Conservation (phyloP, 2,797 vertebrate species). For the Sebastiscus tertius region DNA sequence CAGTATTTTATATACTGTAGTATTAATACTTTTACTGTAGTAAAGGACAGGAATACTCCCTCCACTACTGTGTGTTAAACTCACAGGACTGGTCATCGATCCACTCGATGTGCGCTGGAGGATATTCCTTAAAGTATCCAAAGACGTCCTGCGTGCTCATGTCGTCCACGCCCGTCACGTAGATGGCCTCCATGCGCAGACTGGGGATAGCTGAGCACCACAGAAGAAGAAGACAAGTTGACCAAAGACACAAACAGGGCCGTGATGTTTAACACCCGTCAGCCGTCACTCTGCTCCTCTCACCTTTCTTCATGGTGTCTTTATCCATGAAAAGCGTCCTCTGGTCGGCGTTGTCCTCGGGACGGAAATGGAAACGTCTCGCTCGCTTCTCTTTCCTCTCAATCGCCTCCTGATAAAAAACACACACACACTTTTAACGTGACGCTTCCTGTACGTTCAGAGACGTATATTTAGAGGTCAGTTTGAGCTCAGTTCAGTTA, state of each 20-base stretch:
- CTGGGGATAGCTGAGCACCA: slow-evolving; percentile 88
- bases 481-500: no score
- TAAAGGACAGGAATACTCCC: background rate
- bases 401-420: slow-evolving; percentile 89
- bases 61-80: slow-evolving; percentile 52
- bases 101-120: slow-evolving; percentile 98
- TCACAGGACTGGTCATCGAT: slow-evolving; percentile 95
- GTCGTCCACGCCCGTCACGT: slow-evolving; percentile 93
- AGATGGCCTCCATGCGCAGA: slow-evolving; percentile 91
- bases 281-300: background rate
- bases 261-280: no score
- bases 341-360: slow-evolving; percentile 87
- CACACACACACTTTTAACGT: no score
- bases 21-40: background rate
- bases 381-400: slow-evolving; percentile 96
- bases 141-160: slow-evolving; percentile 98
- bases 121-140: slow-evolving; percentile 94
- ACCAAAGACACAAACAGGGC: no score
- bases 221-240: slow-evolving; percentile 31
- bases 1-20: no score
- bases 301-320: slow-evolving; percentile 94
- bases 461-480: no score
- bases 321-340: slow-evolving; percentile 90
- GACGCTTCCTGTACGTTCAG: no score
- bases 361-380: slow-evolving; percentile 92